These are phyloP conservation scores for Turritopsis dohrnii DNA, from an alignment of 30 jellyfish, hydroid and myxozoan genomes.

Conservation along the genomic window DNA sequence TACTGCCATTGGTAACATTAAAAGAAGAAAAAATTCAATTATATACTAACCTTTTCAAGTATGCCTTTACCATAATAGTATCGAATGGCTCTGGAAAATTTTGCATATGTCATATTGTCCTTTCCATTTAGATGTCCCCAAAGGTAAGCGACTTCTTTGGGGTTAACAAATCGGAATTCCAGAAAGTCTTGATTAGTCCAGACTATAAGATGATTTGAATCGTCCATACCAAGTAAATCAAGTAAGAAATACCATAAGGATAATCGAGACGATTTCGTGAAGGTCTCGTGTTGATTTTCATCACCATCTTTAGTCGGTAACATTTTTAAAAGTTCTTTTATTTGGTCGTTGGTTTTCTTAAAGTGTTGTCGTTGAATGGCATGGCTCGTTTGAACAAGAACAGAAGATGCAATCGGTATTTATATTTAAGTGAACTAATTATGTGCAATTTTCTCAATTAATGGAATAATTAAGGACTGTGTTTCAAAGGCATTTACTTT, in stretches of 20 bases:
- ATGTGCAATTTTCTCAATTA: not conserved
- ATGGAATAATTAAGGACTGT: not conserved
- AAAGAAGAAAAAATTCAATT: too few relatives aligned
- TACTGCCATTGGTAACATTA: too few relatives aligned
- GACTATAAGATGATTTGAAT: slow-evolving; percentile 1
- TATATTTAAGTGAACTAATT: not conserved
- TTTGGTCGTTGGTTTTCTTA: not conserved
- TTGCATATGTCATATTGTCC: slow-evolving; percentile 24
- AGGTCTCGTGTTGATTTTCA: not conserved
- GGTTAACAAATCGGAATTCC: slow-evolving; percentile 13
- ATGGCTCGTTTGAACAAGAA: not conserved
- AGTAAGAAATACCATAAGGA: slow-evolving; percentile 28
- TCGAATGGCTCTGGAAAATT: slow-evolving; percentile 23
- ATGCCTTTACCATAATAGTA: slow-evolving; percentile 31
- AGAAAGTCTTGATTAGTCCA: slow-evolving; percentile 18
- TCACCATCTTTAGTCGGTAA: not conserved
- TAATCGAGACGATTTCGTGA: slow-evolving; percentile 4
- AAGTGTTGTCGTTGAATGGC: not conserved
- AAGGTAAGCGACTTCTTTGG: slow-evolving; percentile 22
- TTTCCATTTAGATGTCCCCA: slow-evolving; percentile 30
- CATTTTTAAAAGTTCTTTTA: not conserved
- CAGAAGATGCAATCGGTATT: not conserved
- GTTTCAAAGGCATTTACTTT: not conserved
- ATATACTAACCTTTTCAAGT: slow-evolving; percentile 29
- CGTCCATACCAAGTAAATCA: slow-evolving; percentile 27